phyloP scores from a whole-genome alignment of 2,113 vertebrate genomes.

The Cricetomys ansorgei region DNA sequence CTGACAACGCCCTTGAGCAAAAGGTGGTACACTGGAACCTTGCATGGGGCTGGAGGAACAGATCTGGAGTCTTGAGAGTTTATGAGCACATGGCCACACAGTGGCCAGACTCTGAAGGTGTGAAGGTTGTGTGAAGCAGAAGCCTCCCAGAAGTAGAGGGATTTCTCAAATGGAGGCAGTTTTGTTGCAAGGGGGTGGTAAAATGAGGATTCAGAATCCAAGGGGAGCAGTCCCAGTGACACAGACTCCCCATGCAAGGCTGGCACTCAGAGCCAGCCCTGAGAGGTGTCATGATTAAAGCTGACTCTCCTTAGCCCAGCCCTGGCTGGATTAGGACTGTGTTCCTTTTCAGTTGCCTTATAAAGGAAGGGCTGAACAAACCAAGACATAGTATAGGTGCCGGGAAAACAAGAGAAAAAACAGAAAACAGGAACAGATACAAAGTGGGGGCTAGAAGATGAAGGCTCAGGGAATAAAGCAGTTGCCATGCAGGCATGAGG shows the following conservation, averaged over 20 bases:
- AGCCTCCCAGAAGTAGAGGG: neutral
- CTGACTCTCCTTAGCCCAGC: neutral
- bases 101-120: neutral
- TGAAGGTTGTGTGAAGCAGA: neutral
- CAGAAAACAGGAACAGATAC: neutral
- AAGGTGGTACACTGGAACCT: neutral
- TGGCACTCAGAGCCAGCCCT: neutral
- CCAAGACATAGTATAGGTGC: neutral
- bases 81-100: neutral
- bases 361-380: neutral
- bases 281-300: neutral
- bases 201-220: slow-evolving; percentile 7
- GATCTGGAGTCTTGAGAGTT: neutral
- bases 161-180: neutral
- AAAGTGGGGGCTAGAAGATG: too few species aligned
- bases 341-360: neutral
- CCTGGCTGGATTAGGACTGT: neutral
- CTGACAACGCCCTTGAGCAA: neutral
- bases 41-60: neutral
- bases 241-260: neutral
- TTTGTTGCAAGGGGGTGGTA: neutral
- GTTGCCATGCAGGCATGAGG: neutral
- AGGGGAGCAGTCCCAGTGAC: neutral
- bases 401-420: neutral
- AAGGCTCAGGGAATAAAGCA: neutral